Conservation (phyloP, 37 sponge, comb jelly and placozoan species). For the Sycon ciliatum region DNA sequence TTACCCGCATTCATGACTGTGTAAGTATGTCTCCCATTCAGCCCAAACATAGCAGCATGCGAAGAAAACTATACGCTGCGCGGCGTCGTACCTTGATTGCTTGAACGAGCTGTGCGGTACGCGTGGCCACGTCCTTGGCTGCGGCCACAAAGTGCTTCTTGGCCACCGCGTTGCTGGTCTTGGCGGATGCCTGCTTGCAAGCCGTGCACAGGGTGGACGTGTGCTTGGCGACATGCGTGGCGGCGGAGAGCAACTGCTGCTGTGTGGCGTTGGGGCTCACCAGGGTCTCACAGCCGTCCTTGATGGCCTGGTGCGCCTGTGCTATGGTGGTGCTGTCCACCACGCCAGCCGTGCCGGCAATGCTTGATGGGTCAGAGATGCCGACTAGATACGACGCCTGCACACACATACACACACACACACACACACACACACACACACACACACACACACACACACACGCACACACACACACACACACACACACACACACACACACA, state of each 20-base stretch:
- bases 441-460: no score
- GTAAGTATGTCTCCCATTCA: no score
- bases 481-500: not conserved
- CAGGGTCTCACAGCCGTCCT: not conserved
- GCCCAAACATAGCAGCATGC: no score
- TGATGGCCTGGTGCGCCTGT: slow-evolving; percentile 33
- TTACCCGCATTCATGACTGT: no score
- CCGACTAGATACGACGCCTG: slow-evolving; percentile 49
- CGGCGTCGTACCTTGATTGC: slow-evolving; percentile 29
- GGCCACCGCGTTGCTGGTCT: slow-evolving; percentile 38
- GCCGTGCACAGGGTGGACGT: slow-evolving; percentile 12
- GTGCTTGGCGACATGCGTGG: slow-evolving; percentile 23
- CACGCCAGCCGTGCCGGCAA: slow-evolving; percentile 30
- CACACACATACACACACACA: no score
- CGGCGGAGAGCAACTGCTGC: slow-evolving; percentile 29
- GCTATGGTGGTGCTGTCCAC: slow-evolving; percentile 43
- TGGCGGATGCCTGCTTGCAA: slow-evolving; percentile 24
- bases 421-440: no score
- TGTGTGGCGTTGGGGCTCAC: not conserved
- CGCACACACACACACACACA: not conserved
- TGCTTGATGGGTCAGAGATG: slow-evolving; percentile 45
- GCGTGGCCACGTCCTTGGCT: slow-evolving; percentile 22
- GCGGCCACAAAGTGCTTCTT: slow-evolving; percentile 29
- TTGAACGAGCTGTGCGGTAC: slow-evolving; percentile 24
- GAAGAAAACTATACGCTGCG: no score